Percentiles rank a stretch among this genome's conserved stretches.
phyloP scores from a whole-genome alignment of 2,113 vertebrate species.

The Tauraco erythrolophus region DNA sequence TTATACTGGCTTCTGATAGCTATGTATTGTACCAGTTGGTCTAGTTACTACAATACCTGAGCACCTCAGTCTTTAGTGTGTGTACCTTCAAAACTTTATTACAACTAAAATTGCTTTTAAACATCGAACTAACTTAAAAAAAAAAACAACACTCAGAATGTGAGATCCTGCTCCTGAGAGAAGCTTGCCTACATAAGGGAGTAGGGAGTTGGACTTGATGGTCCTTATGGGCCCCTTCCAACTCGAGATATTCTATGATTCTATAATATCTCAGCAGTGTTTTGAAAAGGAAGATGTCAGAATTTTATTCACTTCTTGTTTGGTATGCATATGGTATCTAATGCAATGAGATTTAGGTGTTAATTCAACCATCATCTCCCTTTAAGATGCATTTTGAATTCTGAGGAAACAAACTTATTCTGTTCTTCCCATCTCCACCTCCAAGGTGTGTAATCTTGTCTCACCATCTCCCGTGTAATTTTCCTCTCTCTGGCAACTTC shows the following conservation, averaged over 20 bases:
- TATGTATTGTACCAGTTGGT: neutral
- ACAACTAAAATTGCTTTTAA: neutral
- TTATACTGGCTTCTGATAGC: neutral
- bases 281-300: neutral
- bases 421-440: neutral
- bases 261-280: neutral
- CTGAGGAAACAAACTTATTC: neutral
- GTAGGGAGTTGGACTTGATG: accelerated
- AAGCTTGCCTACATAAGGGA: neutral
- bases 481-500: neutral
- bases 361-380: neutral
- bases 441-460: neutral
- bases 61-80: neutral
- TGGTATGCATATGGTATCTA: neutral
- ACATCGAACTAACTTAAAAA: neutral
- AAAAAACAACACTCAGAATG: neutral
- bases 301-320: neutral
- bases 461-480: neutral
- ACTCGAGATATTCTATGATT: neutral
- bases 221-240: neutral
- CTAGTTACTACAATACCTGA: neutral
- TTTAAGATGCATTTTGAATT: neutral
- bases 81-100: neutral
- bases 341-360: neutral
- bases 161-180: neutral